Evolutionary conservation across 2,888 invertebrate genomes (phyloP), one percentile per base, ranked within the genome.

Genomic region (Pilophorus perplexus): DNA sequence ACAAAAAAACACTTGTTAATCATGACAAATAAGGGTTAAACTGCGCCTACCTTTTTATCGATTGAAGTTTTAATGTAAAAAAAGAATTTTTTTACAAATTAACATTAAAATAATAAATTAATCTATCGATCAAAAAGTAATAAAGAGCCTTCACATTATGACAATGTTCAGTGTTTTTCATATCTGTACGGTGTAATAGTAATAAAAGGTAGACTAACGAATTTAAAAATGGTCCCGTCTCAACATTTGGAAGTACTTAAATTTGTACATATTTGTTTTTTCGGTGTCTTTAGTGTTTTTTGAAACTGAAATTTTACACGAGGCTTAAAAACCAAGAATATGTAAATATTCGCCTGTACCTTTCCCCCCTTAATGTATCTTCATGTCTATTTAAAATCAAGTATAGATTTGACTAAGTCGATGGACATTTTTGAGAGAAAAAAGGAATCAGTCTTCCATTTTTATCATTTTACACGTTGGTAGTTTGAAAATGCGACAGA

Each of bases 11-110:
- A 69, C 67, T 69, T 69, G 69, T 69, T 69, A 67, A 67, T 67
- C 69, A 69, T 69, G 69, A 69, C 69, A 69, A 69, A 69, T 69
- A 69, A 67, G 20, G 69, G 67, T 69, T 60, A 20, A 64, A 67
- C 67, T 69, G 69, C 69, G 67, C 69, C 67, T 67, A 42, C 67
- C 64, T 67, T 52, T 68, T 68, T 67, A 46, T 68, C 46, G 60
- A 64, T 67, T 22, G 42, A 54, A 62, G 33, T 46, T 48, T 46
- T 12, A 20, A 18, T 48, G 62, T 62, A 48, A 46, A n/a, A n/a
- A n/a, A 62, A 62, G 27, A 46, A 18, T 33, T 62, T 59, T 59
- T 62, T 48, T 62, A 62, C 62, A 62, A 62, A 46, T 48, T 44
- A 33, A 42, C 38, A 59, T 25, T 42, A 40, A 59, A 38, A 23